Conservation (phyloP, 2,797 vertebrate species). For the Pseudochromis fuscus region DNA sequence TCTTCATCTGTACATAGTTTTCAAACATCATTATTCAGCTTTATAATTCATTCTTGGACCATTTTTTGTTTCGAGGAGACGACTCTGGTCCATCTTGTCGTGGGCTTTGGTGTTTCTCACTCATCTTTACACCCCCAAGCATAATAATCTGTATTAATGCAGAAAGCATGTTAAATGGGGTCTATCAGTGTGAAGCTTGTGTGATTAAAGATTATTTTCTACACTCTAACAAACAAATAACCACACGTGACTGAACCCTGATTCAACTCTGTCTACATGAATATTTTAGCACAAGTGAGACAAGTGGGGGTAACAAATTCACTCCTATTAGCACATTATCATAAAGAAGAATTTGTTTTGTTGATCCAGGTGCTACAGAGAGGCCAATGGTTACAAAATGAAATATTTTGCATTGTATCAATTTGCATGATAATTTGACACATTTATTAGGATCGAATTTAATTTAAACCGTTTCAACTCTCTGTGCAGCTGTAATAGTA, state of each 20-base stretch:
- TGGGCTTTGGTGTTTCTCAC: too few relatives aligned
- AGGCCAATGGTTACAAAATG: not conserved
- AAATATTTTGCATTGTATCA: not conserved
- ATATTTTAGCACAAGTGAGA: not conserved
- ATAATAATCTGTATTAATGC: too few relatives aligned
- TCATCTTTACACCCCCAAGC: too few relatives aligned
- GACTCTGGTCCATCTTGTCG: too few relatives aligned
- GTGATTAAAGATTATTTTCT: not conserved
- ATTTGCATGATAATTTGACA: not conserved
- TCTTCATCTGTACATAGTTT: too few relatives aligned
- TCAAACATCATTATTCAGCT: too few relatives aligned
- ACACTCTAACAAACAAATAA: not conserved
- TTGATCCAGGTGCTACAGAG: not conserved
- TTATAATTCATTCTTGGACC: too few relatives aligned
- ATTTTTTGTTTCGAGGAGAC: too few relatives aligned
- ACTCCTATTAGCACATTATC: not conserved
- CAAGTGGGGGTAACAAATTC: not conserved
- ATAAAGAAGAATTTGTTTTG: not conserved
- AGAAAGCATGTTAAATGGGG: not conserved
- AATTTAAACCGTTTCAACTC: not conserved
- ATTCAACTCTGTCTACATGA: not conserved
- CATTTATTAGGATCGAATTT: not conserved
- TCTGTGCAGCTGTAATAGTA: not conserved
- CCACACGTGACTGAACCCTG: not conserved
- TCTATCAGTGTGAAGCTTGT: not conserved